Conservation (phyloP, 2,888 invertebrate species). For the Meganola albula region DNA sequence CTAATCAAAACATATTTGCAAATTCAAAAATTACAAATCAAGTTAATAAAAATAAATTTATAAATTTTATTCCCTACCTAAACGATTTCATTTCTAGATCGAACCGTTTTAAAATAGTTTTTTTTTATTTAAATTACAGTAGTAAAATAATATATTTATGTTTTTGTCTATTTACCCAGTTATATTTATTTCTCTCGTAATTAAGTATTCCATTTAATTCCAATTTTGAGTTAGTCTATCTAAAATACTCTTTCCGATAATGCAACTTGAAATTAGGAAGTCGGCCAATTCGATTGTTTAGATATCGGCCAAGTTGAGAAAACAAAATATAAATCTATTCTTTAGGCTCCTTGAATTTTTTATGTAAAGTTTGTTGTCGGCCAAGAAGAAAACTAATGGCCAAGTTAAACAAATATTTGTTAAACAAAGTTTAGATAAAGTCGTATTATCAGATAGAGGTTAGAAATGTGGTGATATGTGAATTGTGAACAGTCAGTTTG, state of each 20-base stretch:
- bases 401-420: too few relatives aligned
- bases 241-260: conserved; percentile 24
- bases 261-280: too few relatives aligned
- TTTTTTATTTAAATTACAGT: conserved; percentile 46
- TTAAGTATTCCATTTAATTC: conserved; percentile 28
- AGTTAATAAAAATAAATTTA: conserved; percentile 1
- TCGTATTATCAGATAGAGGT: conserved; percentile 30
- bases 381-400: too few relatives aligned
- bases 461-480: conserved; percentile 20
- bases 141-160: conserved; percentile 41
- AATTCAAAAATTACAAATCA: neutral
- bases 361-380: too few relatives aligned
- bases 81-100: conserved; percentile 46
- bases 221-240: conserved; percentile 28
- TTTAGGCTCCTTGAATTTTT: too few relatives aligned
- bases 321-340: too few relatives aligned
- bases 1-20: too few relatives aligned
- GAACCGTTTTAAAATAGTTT: conserved; percentile 34
- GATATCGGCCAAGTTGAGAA: too few relatives aligned
- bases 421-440: too few relatives aligned
- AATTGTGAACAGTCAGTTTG: conserved; percentile 18
- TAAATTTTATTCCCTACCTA: conserved; percentile 62
- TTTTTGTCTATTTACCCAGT: conserved; percentile 31
- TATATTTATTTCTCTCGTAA: conserved; percentile 27
- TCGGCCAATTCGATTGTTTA: too few relatives aligned